These are phyloP conservation scores for Erythrocercus mccallii DNA, from an alignment of 2,113 vertebrate species.

Conservation along the genomic window DNA sequence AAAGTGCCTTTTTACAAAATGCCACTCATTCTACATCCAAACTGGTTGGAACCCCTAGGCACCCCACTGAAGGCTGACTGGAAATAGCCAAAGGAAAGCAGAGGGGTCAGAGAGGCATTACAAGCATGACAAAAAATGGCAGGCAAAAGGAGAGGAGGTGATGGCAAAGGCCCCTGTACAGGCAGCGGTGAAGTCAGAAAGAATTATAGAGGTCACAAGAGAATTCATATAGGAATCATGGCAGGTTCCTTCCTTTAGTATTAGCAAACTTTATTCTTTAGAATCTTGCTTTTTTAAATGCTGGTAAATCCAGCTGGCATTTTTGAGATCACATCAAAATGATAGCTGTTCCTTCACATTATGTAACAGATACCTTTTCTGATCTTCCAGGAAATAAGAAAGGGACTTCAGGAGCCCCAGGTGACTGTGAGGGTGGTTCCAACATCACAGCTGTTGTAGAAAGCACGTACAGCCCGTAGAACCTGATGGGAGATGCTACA, in stretches of 20 bases:
- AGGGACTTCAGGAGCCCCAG: not conserved
- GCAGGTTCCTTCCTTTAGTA: not conserved
- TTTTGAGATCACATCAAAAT: not conserved
- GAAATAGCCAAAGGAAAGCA: not conserved
- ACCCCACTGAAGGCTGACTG: not conserved
- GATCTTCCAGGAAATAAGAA: not conserved
- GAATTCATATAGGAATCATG: not conserved
- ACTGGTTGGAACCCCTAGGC: not conserved
- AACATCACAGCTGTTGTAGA: not conserved
- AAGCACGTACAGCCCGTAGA: rapidly evolving
- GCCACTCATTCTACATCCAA: not conserved
- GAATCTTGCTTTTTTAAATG: not conserved
- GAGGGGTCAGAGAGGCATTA: not conserved
- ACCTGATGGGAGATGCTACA: not conserved
- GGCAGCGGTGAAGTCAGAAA: not conserved
- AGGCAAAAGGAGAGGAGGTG: not conserved
- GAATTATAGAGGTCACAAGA: not conserved
- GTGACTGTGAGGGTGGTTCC: not conserved
- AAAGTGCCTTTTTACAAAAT: not conserved
- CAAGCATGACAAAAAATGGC: not conserved
- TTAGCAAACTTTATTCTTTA: not conserved
- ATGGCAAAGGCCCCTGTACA: not conserved
- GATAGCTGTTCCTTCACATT: not conserved
- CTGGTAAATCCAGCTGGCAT: not conserved
- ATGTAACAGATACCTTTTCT: not conserved